Percentiles rank a stretch among this genome's conserved stretches.
These are phyloP conservation scores for Luehdorfia chinensis DNA, from an alignment of 1,140 invertebrate genomes.

Conservation along the genomic window DNA sequence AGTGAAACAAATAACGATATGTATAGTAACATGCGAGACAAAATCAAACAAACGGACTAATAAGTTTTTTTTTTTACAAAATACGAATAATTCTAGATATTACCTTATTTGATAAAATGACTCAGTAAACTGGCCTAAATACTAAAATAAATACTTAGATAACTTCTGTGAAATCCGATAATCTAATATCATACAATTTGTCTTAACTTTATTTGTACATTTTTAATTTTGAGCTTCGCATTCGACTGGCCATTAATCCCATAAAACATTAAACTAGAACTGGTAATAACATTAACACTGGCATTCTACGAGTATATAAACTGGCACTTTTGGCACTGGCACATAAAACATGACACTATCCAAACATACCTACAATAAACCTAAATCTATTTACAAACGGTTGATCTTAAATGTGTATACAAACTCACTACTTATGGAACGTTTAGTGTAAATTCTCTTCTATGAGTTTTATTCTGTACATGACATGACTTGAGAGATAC, in stretches of 20 bases:
- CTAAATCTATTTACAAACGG: too few species aligned
- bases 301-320: conserved; percentile 33
- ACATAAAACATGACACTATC: conserved; percentile 16
- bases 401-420: too few species aligned
- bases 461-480: too few species aligned
- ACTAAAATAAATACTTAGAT: conserved; percentile 73
- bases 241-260: conserved; percentile 66
- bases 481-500: too few species aligned
- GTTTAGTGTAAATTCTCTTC: too few species aligned
- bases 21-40: conserved; percentile 38
- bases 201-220: conserved; percentile 62
- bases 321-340: conserved; percentile 45
- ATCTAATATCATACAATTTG: conserved; percentile 43
- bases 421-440: too few species aligned
- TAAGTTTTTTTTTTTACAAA: conserved; percentile 41
- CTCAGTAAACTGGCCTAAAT: conserved; percentile 68
- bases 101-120: conserved; percentile 44
- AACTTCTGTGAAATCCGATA: conserved; percentile 35
- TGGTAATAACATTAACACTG: conserved; percentile 42
- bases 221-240: conserved; percentile 65
- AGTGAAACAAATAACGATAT: conserved; percentile 62
- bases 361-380: not conserved
- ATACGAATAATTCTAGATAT: conserved; percentile 41
- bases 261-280: conserved; percentile 46
- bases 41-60: conserved; percentile 37